phyloP scores from a whole-genome alignment of 2,797 vertebrate genomes.

The Phrynocephalus guinanensis region DNA sequence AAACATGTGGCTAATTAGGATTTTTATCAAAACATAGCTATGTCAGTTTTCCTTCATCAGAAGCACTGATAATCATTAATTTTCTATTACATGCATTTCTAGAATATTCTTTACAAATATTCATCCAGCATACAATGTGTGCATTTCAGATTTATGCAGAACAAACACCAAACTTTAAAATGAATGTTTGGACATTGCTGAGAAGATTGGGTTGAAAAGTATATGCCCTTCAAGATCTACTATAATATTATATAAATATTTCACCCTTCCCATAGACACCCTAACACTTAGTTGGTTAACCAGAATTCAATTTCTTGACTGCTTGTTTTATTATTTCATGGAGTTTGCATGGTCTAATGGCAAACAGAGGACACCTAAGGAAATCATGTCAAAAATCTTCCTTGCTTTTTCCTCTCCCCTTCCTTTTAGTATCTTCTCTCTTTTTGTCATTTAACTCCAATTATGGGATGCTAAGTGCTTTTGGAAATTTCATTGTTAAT shows the following conservation, averaged over 20 bases:
- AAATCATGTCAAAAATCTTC: conserved; percentile 78
- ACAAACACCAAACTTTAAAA: neutral
- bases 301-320: conserved; percentile 47
- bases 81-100: neutral
- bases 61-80: neutral
- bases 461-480: conserved; percentile 88
- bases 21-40: neutral
- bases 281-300: conserved; percentile 13
- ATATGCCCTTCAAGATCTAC: fast-evolving
- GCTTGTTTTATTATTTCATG: conserved; percentile 63
- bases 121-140: fast-evolving
- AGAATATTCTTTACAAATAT: neutral
- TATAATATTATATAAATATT: neutral
- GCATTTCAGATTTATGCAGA: neutral
- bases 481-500: conserved; percentile 88
- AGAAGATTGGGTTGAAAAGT: fast-evolving
- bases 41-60: neutral
- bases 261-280: conserved; percentile 29
- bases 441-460: conserved; percentile 88
- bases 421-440: conserved; percentile 81
- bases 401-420: conserved; percentile 66
- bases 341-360: conserved; percentile 66
- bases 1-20: neutral
- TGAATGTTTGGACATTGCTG: neutral
- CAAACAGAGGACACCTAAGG: conserved; percentile 74